These are phyloP conservation scores for Catharus ustulatus DNA, from an alignment of 2,797 vertebrate species.

Conservation along the genomic window DNA sequence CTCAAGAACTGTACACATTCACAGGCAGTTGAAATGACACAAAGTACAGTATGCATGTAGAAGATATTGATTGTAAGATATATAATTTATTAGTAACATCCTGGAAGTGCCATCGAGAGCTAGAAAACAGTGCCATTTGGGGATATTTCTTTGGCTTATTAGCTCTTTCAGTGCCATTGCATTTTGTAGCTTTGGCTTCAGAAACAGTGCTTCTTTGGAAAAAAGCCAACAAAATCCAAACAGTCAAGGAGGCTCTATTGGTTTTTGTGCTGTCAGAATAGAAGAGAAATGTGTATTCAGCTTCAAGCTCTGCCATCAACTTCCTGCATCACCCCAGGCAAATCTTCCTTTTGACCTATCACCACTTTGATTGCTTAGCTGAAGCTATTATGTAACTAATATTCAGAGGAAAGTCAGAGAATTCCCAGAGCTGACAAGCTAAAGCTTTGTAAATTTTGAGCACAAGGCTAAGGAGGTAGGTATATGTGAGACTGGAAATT, in stretches of 20 bases:
- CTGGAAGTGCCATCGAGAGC: background rate
- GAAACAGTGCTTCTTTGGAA: constrained; percentile 30
- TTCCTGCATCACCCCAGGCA: constrained; percentile 65
- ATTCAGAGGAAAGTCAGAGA: constrained; percentile 33
- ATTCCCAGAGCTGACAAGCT: constrained; percentile 60
- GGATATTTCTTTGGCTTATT: constrained; percentile 29
- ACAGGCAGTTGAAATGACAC: background rate
- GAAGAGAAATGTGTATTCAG: constrained; percentile 40
- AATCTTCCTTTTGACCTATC: constrained; percentile 68
- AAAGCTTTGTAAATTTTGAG: constrained; percentile 59
- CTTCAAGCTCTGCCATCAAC: constrained; percentile 60
- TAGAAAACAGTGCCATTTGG: constrained; percentile 18
- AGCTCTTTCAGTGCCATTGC: background rate
- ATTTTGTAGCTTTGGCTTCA: constrained; percentile 39
- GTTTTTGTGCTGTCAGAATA: constrained; percentile 26
- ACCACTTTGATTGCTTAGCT: constrained; percentile 59
- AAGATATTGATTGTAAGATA: background rate
- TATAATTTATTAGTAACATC: background rate
- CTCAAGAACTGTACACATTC: background rate
- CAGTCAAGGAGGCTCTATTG: background rate
- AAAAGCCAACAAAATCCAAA: constrained; percentile 45
- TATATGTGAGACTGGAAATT: background rate
- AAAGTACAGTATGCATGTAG: background rate
- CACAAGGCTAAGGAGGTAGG: constrained; percentile 20
- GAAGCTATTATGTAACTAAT: constrained; percentile 66